phyloP scores from a whole-genome alignment of 2,113 vertebrate species.

The Phyllopteryx taeniolatus region DNA sequence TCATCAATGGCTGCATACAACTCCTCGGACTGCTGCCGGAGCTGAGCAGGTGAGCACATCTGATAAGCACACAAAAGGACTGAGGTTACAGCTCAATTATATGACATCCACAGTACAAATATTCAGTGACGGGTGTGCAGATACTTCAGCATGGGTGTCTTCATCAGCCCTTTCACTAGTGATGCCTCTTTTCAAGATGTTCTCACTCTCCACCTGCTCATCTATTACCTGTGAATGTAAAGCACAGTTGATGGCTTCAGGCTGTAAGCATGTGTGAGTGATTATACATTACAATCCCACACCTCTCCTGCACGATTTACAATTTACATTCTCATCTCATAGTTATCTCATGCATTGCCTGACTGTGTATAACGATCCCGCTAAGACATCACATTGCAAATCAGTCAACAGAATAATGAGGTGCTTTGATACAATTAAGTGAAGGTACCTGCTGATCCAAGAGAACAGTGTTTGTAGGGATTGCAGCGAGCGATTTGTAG shows the following conservation, averaged over 20 bases:
- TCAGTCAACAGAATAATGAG: conserved; percentile 1
- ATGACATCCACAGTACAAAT: background rate
- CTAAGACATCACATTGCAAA: background rate
- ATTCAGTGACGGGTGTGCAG: background rate
- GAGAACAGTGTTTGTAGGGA: conserved; percentile 94
- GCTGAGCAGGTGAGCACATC: conserved; percentile 88
- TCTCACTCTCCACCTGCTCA: conserved; percentile 80
- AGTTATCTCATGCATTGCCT: background rate
- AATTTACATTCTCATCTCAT: conserved; percentile 9
- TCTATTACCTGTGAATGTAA: conserved; percentile 68
- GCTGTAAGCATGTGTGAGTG: background rate
- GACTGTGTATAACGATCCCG: background rate
- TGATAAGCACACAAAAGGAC: conserved; percentile 56
- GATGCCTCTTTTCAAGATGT: conserved; percentile 22
- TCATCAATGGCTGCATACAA: conserved; percentile 90
- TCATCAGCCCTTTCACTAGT: conserved; percentile 2
- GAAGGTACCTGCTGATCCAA: conserved; percentile 94
- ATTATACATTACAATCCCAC: background rate
- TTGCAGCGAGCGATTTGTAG: conserved; percentile 95
- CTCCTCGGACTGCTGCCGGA: conserved; percentile 89
- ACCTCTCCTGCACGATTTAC: background rate
- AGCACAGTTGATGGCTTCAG: conserved; percentile 16
- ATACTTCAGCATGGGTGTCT: conserved; percentile 82
- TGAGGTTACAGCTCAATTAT: background rate
- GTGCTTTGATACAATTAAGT: conserved; percentile 1